Base-by-base conservation (phyloP, 2,797 vertebrate species). In the Geotrypetes seraphini region DNA sequence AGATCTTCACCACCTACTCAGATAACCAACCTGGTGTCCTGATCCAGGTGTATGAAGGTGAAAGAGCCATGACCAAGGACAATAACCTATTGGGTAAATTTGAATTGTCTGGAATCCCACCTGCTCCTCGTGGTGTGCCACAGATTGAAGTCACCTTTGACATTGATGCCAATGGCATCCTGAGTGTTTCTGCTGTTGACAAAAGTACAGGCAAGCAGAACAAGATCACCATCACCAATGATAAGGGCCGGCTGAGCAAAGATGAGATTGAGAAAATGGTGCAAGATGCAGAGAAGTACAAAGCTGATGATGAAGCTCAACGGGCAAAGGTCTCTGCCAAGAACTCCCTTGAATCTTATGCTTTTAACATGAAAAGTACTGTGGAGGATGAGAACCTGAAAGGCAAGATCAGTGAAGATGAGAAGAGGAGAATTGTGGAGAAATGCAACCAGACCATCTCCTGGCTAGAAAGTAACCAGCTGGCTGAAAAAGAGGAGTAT, bases 51-150 rank as follows among this genome's bases (percentile, higher is more conserved):
- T 83, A 49, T 6, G 79, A 88, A 43, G 81, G 83, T 0, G 81
- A 87, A 52, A 63, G 83, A 37, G 70, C 73, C 25, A 76, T 84
- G 79, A 87, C 74, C 32, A 84, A 79, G 31, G 76, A 81, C 59
- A 81, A 84, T 58, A 81, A 79, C 29, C 71, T 82, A 5, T 60
- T 86, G 5, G 81, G 83, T 3, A 68, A 69, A 33, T 79, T 85
- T 63, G 71, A 79, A 9, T 75, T 86, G 32, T 47, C 50, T 0
- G 75, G 78, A 5, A 82, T 87, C 23, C 71, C 65, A 6, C 77
- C 74, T 3, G 76, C 80, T 2, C 76, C 74, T 4, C 39, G 72
- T n/a, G 76, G 79, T 1, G 50, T 82, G 5, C 80, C 83, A 2
- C 52, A 84, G 20, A 69, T 88, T 1, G 69, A 83, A 37, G 79